Base-by-base conservation (phyloP, 2,888 invertebrate genomes). In the Alitta virens region DNA sequence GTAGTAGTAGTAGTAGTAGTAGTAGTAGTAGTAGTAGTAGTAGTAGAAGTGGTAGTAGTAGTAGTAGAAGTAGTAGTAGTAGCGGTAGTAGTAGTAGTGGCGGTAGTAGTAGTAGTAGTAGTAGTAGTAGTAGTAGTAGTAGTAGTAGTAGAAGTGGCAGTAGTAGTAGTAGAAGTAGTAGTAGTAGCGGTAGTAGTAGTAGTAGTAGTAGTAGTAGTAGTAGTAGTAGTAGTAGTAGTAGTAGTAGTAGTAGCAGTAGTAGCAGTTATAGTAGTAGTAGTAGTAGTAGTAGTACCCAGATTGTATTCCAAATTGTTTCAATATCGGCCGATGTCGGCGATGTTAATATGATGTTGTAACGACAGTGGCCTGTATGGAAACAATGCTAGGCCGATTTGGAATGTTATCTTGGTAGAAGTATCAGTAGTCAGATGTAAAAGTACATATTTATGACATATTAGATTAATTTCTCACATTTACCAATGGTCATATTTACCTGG, bases 91-190 rank as follows among this genome's bases (percentile, higher is more conserved):
- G 42, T 59, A 21, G 23, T 21, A 25, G 12, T 58, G 9, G 18
- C 26, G 42, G 12, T 49, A 18, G 43, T 50, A 26, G n/a, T 53
- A 53, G 25, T 53, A 24, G n/a, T 53, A 25, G 26, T 21, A 7
- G 53, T 56, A 58, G 58, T 56, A 58, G 58, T 58, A 58, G 53
- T 23, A 58, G 53, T 56, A 56, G 53, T 23, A 58, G 53, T 56
- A 58, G 53, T 58, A 58, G 58, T 56, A 58, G 54, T 56, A 58
- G 53, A 25, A 58, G 58, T 56, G 55, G 58, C 24, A 58, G 53
- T 56, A 58, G 53, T 58, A 60, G 25, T 58, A 58, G 38, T 58
- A 59, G 38, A 33, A 58, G 38, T 38, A 59, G 33, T 59, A 56
- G 26, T 23, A 58, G 52, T 56, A 56, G 52, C 24, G 26, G 26